Base-by-base conservation (phyloP, 2,888 invertebrate species). In the Zelleria hepariella region DNA sequence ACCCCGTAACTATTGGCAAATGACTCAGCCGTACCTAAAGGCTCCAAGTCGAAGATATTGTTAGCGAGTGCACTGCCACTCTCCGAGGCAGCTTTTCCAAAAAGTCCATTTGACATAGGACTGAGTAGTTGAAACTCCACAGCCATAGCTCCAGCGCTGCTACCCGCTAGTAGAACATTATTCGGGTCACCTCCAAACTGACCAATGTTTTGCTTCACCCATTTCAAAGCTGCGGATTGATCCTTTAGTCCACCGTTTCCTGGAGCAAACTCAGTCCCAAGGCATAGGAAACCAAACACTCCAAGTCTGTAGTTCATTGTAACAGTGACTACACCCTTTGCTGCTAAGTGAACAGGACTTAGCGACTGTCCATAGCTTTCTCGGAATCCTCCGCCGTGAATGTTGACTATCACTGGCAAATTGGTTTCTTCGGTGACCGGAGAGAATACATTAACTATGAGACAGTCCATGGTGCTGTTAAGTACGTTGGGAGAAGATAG, bases 291-390 rank as follows among this genome's bases (percentile, higher is more conserved):
- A 0, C 60, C 60, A 6, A 49, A 32, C 2, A 52, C 57, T n/a
- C 60, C 60, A n/a, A 60, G 10, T 24, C 60, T 27, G 54, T 58
- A 60, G 49, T 60, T 60, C n/a, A 60, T 20, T 5, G 23, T 53
- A 1, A 60, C 57, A 6, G 49, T 49, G 25, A 60, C 26, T 7
- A 60, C 20, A 21, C 54, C 58, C 25, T 10, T 49, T 26, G 8
- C 7, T 10, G 47, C 53, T 7, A 60, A 23, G 8, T 1, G 15
- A 15, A 20, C 18, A 6, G 58, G 60, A 5, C 8, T 7, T 7
- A 47, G 24, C n/a, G 48, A 21, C 26, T 21, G 53, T n/a, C 60
- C 58, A 23, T 47, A 58, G 20, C 60, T 58, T n/a, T 20, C 54
- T 21, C 24, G 47, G 6, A 26, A 60, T 5, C 15, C 47, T n/a